Base-by-base conservation (phyloP, 2,113 vertebrate genomes). In the Pangasianodon gigas region DNA sequence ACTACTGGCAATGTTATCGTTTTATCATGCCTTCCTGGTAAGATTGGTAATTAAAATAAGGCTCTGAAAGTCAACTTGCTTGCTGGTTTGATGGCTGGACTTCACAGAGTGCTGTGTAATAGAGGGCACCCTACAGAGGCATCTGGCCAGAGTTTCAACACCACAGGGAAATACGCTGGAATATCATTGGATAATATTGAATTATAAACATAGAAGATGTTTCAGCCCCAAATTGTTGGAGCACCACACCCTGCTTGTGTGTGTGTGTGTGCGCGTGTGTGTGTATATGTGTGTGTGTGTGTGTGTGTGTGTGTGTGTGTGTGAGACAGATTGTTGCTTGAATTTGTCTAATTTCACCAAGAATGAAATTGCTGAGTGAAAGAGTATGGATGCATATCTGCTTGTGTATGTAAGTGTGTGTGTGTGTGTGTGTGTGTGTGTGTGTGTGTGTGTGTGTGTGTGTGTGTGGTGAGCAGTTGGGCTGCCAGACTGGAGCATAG, bases 281-380 rank as follows among this genome's bases (percentile, higher is more conserved):
- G 87, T 86, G 86, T 74, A 84, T 90, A 69, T 89, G 87, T 86
- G 54, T 90, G 77, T 87, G 81, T 86, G 71, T 65, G 74, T 54
- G 51, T 52, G 51, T 52, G 51, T 52, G 10, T 46, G 46, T 46
- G 46, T 46, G 46, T 46, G 46, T 46, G 46, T 44, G 71, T 65
- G 74, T 65, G 5, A 67, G 54, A 90, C n/a, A 79, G 79, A 74
- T 88, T 67, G 46, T 65, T 67, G 54, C 74, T 54, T 74, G 84
- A 44, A 88, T 65, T 26, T 80, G 58, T 83, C 2, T 46, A 81
- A 86, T 60, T 84, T 89, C 54, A 69, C 67, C 88, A 96, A 96
- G 96, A 95, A 94, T 96, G 95, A 97, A 97, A 97, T 96, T 96
- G 95, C 95, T 96, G 91, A 75, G 41, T 84, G 67, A 84, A 60